phyloP scores from a whole-genome alignment of 2,888 invertebrate genomes.

The Saturnia pavonia region DNA sequence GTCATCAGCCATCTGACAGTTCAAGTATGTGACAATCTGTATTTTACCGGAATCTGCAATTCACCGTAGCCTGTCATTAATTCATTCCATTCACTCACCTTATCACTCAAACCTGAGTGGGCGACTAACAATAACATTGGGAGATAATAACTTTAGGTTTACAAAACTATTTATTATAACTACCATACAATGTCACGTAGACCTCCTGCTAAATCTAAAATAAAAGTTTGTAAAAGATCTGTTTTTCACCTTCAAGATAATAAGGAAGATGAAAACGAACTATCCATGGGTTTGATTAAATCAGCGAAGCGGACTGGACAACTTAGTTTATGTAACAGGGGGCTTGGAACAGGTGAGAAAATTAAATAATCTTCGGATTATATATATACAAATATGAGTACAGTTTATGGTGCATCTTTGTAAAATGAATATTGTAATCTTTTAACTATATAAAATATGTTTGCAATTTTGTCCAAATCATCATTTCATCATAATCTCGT shows the following conservation, averaged over 20 bases:
- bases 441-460: neutral
- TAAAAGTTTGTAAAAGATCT: slow-evolving; percentile 68
- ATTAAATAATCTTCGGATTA: neutral
- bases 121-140: slow-evolving; percentile 9
- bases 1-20: neutral
- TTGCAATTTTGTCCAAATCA: neutral
- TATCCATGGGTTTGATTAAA: slow-evolving; percentile 88
- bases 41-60: neutral
- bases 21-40: neutral
- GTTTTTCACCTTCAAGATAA: slow-evolving; percentile 88
- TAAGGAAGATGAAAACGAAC: slow-evolving; percentile 85
- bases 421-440: neutral
- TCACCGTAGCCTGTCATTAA: neutral
- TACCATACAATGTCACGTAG: slow-evolving; percentile 59
- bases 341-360: slow-evolving; percentile 85
- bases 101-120: neutral
- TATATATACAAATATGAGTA: neutral
- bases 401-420: neutral
- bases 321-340: slow-evolving; percentile 89
- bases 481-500: neutral
- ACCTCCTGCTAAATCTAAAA: slow-evolving; percentile 58
- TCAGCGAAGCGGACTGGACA: slow-evolving; percentile 91
- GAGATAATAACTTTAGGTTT: slow-evolving; percentile 1
- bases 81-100: neutral
- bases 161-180: neutral